A percentile compares a stretch with the other conserved stretches of the same genome.
Conservation (phyloP, 2,797 vertebrate species). For the Chromis chromis region DNA sequence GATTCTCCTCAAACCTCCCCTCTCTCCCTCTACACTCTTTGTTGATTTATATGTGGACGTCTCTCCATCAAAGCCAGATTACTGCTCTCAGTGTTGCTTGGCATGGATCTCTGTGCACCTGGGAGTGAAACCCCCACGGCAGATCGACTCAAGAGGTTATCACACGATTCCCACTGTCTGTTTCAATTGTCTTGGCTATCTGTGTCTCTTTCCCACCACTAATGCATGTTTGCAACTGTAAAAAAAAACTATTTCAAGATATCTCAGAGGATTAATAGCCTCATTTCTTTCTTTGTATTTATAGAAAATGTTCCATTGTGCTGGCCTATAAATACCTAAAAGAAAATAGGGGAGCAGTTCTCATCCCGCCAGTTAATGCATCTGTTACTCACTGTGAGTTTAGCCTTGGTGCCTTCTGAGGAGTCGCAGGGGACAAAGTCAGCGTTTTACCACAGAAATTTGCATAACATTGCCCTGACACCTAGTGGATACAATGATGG, state of each 20-base stretch:
- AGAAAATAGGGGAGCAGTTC: slow-evolving; percentile 4
- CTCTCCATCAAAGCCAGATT: slow-evolving; percentile 78
- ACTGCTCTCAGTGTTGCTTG: slow-evolving; percentile 59
- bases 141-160: slow-evolving; percentile 51
- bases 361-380: slow-evolving; percentile 12
- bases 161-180: slow-evolving; percentile 30
- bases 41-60: slow-evolving; percentile 56
- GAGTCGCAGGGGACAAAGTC: slow-evolving; percentile 37
- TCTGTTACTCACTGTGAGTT: slow-evolving; percentile 38
- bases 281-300: slow-evolving; percentile 26
- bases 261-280: slow-evolving; percentile 5
- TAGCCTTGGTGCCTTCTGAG: slow-evolving; percentile 39
- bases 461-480: slow-evolving; percentile 80
- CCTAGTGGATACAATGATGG: slow-evolving; percentile 79
- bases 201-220: slow-evolving; percentile 23
- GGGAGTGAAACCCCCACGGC: slow-evolving; percentile 46
- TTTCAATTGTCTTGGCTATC: slow-evolving; percentile 31
- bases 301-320: background rate
- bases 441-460: slow-evolving; percentile 45
- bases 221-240: slow-evolving; percentile 16
- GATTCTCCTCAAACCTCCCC: slow-evolving; percentile 41
- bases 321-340: slow-evolving; percentile 17
- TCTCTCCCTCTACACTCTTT: slow-evolving; percentile 23
- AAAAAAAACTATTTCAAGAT: slow-evolving; percentile 2
- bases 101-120: slow-evolving; percentile 64